Evolutionary conservation across 2,888 invertebrate species (phyloP), one percentile per base, ranked within the genome.

Genomic region (Monoplex corrugatus): DNA sequence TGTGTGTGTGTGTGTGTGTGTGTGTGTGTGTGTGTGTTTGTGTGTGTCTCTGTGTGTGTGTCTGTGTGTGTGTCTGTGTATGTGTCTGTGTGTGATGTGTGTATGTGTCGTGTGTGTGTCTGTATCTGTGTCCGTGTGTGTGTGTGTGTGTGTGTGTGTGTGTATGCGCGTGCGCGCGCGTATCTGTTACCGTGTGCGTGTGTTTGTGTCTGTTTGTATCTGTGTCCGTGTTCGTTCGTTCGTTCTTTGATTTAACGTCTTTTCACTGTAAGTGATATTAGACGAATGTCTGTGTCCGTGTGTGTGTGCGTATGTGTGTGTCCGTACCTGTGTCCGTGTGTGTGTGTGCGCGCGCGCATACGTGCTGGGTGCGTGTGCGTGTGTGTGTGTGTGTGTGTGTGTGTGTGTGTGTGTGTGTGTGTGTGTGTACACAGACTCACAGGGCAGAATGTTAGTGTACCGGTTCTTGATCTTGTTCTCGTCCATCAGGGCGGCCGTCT

Each of bases 401-500:
- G 63, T 63, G 63, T 63, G 63, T 63, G 63, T 63, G 63, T 63
- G 10, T 63, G 63, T 63, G 63, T 63, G 63, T 63, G 63, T 28
- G 28, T 19, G 63, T 19, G 63, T 10, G 13, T 38, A 78, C 43
- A 43, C 78, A 50, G n/a, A 63, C 87, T 50, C 44, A 86, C 86
- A 89, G 45, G 38, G 57, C 38, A 50, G 43, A 8, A 78, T 85
- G 87, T 57, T 87, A 32, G 38, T 78, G 87, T 63, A 87, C 35
- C 57, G 63, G 87, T 87, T 87, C 45, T 87, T 87, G 16, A 28
- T 1, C 35, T 35, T 78, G 87, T 87, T 87, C 10, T 45, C 78
- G 0, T 50, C 43, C 38, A 87, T 19, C 5, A 35, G 23, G 28
- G 87, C 82, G 28, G 89, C 63, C 16, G 44, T 35, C 16, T 87